Evolutionary conservation across 2,797 vertebrate genomes (phyloP).

Genomic region (Acrossocheilus fasciatus): DNA sequence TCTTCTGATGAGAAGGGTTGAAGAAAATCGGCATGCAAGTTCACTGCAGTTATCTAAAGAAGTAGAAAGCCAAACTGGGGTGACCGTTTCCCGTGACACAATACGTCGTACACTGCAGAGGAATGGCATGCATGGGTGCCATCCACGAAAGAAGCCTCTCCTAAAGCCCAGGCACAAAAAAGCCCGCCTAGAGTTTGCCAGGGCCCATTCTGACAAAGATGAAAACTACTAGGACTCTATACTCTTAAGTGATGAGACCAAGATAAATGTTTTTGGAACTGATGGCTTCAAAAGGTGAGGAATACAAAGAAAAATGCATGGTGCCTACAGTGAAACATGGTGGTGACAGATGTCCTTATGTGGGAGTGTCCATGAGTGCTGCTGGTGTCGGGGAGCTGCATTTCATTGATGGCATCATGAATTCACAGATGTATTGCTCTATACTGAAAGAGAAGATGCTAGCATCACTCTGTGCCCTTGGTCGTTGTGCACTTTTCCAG

Average conservation of each 20-base stretch:
- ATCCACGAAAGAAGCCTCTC: background rate
- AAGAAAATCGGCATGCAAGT: no score
- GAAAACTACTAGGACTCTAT: no score
- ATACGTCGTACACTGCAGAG: background rate
- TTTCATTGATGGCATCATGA: constrained; percentile 10
- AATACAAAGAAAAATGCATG: background rate
- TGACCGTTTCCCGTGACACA: no score
- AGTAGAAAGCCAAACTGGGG: no score
- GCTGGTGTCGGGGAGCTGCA: constrained; percentile 36
- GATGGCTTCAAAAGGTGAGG: background rate
- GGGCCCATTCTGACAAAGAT: background rate
- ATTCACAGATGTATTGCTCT: background rate
- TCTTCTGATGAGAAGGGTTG: no score
- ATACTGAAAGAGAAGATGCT: background rate
- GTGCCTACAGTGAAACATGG: background rate
- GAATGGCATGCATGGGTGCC: background rate
- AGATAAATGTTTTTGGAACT: background rate
- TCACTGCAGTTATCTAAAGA: no score
- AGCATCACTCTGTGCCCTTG: background rate
- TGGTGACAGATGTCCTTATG: constrained; percentile 18
- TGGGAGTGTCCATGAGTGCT: constrained; percentile 17
- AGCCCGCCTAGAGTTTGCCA: background rate
- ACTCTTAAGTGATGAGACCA: no score
- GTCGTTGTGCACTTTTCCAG: background rate
- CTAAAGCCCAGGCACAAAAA: background rate